These are phyloP conservation scores for Drosophila tropicalis DNA, from an alignment of 1,140 invertebrate species.

Conservation along the genomic window DNA sequence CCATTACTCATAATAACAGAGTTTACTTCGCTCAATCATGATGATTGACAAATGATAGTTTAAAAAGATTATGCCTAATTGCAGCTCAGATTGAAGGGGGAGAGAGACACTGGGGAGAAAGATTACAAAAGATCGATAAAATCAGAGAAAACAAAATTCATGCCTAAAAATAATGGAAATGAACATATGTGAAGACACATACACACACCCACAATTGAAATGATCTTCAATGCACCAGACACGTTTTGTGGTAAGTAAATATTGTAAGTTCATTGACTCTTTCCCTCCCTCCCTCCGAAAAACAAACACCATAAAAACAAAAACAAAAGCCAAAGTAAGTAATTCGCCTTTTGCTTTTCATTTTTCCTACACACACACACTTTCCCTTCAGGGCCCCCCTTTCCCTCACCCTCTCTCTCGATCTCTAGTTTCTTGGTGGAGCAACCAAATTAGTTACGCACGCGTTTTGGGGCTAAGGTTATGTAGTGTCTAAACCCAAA, in stretches of 20 bases:
- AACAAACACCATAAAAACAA: background rate
- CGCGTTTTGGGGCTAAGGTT: conserved; percentile 22
- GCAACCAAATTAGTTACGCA: conserved; percentile 25
- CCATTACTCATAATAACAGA: conserved; percentile 55
- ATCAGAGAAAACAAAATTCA: conserved; percentile 34
- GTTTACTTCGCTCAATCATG: conserved; percentile 15
- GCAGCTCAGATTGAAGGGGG: conserved; percentile 9
- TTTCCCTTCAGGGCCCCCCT: background rate
- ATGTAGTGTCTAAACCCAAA: background rate
- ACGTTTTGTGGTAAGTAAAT: conserved; percentile 8
- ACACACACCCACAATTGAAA: conserved; percentile 9
- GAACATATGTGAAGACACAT: background rate
- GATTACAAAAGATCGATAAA: conserved; percentile 21
- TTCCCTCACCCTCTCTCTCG: background rate
- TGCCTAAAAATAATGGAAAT: conserved; percentile 14
- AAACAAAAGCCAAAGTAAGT: conserved; percentile 9
- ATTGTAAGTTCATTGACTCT: conserved; percentile 11
- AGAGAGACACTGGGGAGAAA: conserved; percentile 20
- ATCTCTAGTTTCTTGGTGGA: too few relatives aligned
- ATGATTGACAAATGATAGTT: conserved; percentile 48
- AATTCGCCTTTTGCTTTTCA: conserved; percentile 10
- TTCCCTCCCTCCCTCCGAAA: background rate
- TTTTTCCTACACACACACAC: conserved; percentile 1
- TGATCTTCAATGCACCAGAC: conserved; percentile 7
- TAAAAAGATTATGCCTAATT: conserved; percentile 50